phyloP scores from a whole-genome alignment of 2,113 vertebrate genomes.

The Pseudopipra pipra region DNA sequence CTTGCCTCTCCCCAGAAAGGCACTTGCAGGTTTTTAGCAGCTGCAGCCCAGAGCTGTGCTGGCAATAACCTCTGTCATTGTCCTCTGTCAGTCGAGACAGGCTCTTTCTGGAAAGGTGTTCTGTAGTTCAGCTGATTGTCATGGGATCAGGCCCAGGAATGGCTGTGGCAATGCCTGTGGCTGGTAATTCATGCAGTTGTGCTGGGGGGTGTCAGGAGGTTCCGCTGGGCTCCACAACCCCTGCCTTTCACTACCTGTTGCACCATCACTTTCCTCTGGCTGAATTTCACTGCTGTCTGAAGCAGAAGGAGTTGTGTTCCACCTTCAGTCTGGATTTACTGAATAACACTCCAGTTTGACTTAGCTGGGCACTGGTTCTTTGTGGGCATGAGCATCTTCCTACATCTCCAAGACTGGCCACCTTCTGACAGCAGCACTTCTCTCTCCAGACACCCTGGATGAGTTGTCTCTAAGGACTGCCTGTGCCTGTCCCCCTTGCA shows the following conservation, averaged over 20 bases:
- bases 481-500: not conserved
- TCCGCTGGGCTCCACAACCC: not conserved
- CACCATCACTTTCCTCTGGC: not conserved
- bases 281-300: not conserved
- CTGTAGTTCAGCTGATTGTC: not conserved
- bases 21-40: not conserved
- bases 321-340: not conserved
- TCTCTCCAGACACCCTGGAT: not conserved
- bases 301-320: not conserved
- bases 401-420: no score
- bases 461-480: not conserved
- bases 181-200: not conserved
- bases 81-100: not conserved
- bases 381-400: not conserved
- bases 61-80: not conserved
- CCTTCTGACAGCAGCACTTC: not conserved
- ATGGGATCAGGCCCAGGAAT: not conserved
- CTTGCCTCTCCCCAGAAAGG: not conserved
- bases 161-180: not conserved
- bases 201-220: not conserved
- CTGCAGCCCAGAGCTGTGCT: not conserved
- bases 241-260: fast-evolving
- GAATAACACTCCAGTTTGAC: not conserved
- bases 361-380: not conserved
- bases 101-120: not conserved